phyloP scores from a whole-genome alignment of 2,888 invertebrate genomes.

The Cantharis nigra region DNA sequence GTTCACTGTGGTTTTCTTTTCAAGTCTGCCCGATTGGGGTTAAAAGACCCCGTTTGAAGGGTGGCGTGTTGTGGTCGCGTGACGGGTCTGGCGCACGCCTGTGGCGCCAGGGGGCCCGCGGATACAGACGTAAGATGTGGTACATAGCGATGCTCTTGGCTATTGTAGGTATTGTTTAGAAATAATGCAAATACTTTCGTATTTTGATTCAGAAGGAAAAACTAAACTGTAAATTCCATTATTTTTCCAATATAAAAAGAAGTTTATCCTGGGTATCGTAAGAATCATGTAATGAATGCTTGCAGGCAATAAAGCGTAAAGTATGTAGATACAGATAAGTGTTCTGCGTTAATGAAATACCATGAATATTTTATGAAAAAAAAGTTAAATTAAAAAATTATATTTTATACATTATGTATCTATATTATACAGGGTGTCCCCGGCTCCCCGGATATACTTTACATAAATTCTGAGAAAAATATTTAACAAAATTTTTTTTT shows the following conservation, averaged over 20 bases:
- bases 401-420: no score
- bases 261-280: neutral
- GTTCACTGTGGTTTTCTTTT: slow-evolving; percentile 32
- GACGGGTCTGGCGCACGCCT: slow-evolving; percentile 37
- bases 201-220: neutral
- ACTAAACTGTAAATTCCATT: neutral
- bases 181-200: neutral
- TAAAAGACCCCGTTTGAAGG: slow-evolving; percentile 19
- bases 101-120: slow-evolving; percentile 36
- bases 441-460: no score
- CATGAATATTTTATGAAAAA: no score
- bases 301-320: neutral
- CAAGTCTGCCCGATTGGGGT: slow-evolving; percentile 23
- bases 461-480: no score
- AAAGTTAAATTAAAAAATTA: no score
- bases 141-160: slow-evolving; percentile 11
- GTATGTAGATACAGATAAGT: neutral
- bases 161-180: neutral
- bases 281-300: neutral
- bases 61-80: slow-evolving; percentile 34
- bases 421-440: no score
- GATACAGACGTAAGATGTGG: slow-evolving; percentile 25
- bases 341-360: neutral
- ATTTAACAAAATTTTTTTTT: no score
- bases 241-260: neutral